Evolutionary conservation across 1,140 invertebrate genomes (phyloP), one percentile per base, ranked within the genome.

Genomic region (Propsilocerus akamusi): DNA sequence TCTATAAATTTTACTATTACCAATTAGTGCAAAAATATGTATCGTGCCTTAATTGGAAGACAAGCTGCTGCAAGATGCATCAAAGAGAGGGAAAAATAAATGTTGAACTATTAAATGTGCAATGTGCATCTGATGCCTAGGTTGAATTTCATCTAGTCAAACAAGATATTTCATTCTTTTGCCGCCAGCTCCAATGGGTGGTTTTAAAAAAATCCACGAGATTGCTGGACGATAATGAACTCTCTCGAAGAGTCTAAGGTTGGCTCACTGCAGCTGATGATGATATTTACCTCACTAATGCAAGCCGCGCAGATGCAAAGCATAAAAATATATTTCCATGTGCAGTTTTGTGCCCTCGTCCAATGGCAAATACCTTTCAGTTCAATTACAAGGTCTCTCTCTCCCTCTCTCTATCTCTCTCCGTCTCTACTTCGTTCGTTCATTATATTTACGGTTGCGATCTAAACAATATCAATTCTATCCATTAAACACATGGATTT

Each of bases 211-310:
- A n/a, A n/a, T n/a, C n/a, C n/a, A n/a, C n/a, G n/a, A n/a, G 34
- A 41, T 41, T 17, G 14, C 34, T 20, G 34, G 34, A 41, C 34
- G 34, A 41, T 41, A 41, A 41, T 41, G 34, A 41, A 41, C 34
- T 41, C 34, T n/a, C n/a, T n/a, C n/a, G n/a, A n/a, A n/a, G n/a
- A n/a, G n/a, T n/a, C n/a, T n/a, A n/a, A n/a, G n/a, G n/a, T n/a
- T n/a, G n/a, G n/a, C n/a, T n/a, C n/a, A n/a, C n/a, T 41, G 34
- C 34, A 41, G 34, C 34, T 41, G 34, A 41, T 41, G 34, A 41
- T 17, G 17, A 4, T 37, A n/a, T 37, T 6, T 37, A 20, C 28
- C 14, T 8, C 14, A 30, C 28, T 30, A 30, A 30, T n/a, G 14
- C 10, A 10, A 30, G 14, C 10, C 28, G 14, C 11, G 28, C 28